These are phyloP conservation scores for Misgurnus anguillicaudatus DNA, from an alignment of 2,113 vertebrate species.

Conservation along the genomic window DNA sequence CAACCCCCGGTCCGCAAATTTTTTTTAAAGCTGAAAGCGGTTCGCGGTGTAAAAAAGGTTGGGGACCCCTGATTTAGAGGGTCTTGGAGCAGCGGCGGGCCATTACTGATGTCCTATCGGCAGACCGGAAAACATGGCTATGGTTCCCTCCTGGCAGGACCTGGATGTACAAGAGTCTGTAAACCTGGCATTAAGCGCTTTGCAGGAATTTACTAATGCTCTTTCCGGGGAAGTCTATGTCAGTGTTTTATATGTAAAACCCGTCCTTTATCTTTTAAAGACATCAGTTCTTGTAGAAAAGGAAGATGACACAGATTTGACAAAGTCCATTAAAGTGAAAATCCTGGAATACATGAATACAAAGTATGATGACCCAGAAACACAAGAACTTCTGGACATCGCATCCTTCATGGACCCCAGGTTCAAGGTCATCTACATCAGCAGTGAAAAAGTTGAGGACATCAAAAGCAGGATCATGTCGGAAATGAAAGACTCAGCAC, in stretches of 20 bases:
- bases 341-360: constrained; percentile 14
- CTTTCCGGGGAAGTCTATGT: constrained; percentile 8
- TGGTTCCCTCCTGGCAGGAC: constrained; percentile 26
- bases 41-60: not conserved
- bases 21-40: not conserved
- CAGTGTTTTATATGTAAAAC: not conserved
- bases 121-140: constrained; percentile 21
- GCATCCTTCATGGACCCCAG: too few relatives aligned
- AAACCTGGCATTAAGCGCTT: too few relatives aligned
- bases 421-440: too few relatives aligned
- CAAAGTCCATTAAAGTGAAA: constrained; percentile 19
- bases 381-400: constrained; percentile 27
- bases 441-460: too few relatives aligned
- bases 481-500: constrained; percentile 28
- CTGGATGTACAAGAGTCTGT: too few relatives aligned
- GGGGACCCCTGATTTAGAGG: too few relatives aligned
- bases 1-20: not conserved
- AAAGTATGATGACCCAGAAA: constrained; percentile 23
- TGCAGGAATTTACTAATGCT: constrained; percentile 23
- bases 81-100: constrained; percentile 7
- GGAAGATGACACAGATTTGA: constrained; percentile 31
- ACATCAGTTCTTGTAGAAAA: constrained; percentile 28
- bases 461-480: too few relatives aligned
- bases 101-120: constrained; percentile 26
- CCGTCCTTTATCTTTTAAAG: constrained; percentile 30